These are phyloP conservation scores for Drosophila aff. DNA, from an alignment of 1,140 invertebrate genomes.

Conservation along the genomic window DNA sequence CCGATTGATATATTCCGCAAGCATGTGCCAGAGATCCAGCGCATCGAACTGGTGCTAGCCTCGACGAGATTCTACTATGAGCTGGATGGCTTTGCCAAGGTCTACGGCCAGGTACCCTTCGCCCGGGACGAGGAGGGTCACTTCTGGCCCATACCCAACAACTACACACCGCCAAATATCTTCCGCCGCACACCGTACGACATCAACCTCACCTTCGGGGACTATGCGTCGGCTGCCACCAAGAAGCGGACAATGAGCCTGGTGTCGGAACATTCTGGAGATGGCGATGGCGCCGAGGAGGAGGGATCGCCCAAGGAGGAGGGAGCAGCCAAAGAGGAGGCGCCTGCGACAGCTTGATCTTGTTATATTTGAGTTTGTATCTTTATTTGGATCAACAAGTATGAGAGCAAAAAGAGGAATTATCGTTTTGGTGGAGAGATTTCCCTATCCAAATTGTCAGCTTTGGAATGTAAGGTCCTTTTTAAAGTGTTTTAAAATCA, in stretches of 20 bases:
- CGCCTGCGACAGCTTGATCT: neutral
- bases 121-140: conserved; percentile 57
- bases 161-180: conserved; percentile 66
- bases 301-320: neutral
- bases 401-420: neutral
- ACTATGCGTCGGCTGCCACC: conserved; percentile 45
- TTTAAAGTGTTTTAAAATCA: neutral
- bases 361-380: neutral
- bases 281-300: neutral
- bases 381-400: neutral
- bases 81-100: conserved; percentile 37
- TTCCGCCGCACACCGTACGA: conserved; percentile 69
- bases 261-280: conserved; percentile 4
- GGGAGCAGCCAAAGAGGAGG: neutral
- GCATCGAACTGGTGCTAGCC: conserved; percentile 72
- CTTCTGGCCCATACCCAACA: conserved; percentile 73
- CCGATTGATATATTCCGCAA: conserved; percentile 50
- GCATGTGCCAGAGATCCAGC: conserved; percentile 72
- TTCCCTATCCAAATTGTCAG: neutral
- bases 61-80: conserved; percentile 68
- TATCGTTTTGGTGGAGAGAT: neutral
- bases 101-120: conserved; percentile 56
- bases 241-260: conserved; percentile 20
- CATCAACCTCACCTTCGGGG: conserved; percentile 72
- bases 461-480: neutral